Evolutionary conservation across 1,140 invertebrate species (phyloP), one percentile per base, ranked within the genome.

Genomic region (Neodiprion lecontei): DNA sequence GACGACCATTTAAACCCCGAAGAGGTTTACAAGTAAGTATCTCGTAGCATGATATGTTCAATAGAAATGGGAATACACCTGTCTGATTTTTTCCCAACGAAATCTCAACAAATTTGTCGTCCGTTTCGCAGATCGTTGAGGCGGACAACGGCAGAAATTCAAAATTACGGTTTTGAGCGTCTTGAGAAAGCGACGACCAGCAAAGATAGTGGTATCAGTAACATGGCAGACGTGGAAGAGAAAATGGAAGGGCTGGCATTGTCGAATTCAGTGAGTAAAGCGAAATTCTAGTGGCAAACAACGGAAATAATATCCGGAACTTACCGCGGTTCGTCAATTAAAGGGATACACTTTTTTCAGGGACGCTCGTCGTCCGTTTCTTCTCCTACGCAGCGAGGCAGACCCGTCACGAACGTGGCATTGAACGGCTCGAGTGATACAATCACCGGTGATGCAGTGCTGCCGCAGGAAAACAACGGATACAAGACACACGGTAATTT

Each of bases 101-200:
- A 3, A 40, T 40, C 28, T 61, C 21, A 21, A 28, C 17, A 7
- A 23, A 69, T 8, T 61, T 61, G 28, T 61, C 53, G 11, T 61
- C 53, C 0, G n/a, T 61, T 8, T 53, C 67, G 69, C 77, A 91
- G 92, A 82, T 96, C 95, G 74, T 92, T 98, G 72, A 91, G 95
- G 74, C 94, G 95, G 83, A 98, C 97, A 65, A 96, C 97, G 3
- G 96, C 95, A 21, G 97, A 98, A 89, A 98, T 99, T 85, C 95
- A 96, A 81, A 96, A 95, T 88, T 96, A 96, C 79, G 94, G 93
- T 81, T 94, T 93, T 79, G 93, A 93, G 84, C 89, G 93, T 79
- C 88, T 92, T 80, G 93, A 94, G 80, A 90, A 92, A 82, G 94
- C 96, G 73, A 95, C 94, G 69, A 94, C 95, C 10, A 96, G 95